Conservation (phyloP, 2,797 vertebrate genomes). For the Diglossa cyanea region DNA sequence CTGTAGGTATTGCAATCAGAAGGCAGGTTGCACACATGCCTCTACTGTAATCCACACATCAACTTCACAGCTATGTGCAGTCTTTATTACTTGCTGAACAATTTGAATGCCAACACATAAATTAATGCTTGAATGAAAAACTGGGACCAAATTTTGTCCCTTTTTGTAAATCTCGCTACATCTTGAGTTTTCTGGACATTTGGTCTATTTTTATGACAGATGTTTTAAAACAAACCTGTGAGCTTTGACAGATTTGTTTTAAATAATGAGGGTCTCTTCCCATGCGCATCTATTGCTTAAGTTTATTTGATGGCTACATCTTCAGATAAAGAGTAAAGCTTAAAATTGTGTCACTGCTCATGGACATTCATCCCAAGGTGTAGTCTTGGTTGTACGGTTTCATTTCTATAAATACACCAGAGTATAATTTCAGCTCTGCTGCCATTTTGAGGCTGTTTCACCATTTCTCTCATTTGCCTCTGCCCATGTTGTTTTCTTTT, state of each 20-base stretch:
- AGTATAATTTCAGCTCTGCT: not conserved
- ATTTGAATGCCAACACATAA: not conserved
- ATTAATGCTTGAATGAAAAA: not conserved
- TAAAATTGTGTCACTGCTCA: not conserved
- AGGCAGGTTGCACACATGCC: not conserved
- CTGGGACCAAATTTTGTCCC: not conserved
- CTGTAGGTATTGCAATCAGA: not conserved
- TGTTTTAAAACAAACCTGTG: not conserved
- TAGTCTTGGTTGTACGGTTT: not conserved
- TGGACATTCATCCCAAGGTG: not conserved
- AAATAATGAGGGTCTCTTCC: not conserved
- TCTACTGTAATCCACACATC: not conserved
- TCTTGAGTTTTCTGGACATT: not conserved
- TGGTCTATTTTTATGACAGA: not conserved
- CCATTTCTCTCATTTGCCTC: not conserved
- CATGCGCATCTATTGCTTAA: not conserved
- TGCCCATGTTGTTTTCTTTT: not conserved
- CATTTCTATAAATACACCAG: not conserved
- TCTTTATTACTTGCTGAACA: not conserved
- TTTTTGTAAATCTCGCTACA: not conserved
- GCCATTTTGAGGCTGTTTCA: conserved; percentile 20
- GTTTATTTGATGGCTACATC: not conserved
- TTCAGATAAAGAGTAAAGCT: not conserved
- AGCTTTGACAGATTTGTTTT: not conserved
- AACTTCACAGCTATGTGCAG: not conserved